Conservation (phyloP, 2,797 vertebrate genomes). For the Scomberomorus guttatus region DNA sequence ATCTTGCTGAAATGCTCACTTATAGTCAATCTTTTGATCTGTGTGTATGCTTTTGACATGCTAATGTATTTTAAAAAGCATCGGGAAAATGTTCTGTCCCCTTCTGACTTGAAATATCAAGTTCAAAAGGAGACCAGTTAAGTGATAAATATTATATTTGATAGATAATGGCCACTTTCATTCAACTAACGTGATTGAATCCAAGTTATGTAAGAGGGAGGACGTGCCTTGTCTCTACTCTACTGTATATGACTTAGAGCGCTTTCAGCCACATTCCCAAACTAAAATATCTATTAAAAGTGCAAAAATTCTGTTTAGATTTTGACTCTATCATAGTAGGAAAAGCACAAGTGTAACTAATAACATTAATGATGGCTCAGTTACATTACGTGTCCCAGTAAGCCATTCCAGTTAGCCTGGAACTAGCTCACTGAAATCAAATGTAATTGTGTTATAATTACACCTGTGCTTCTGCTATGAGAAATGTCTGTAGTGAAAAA, state of each 20-base stretch:
- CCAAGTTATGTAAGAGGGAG: neutral
- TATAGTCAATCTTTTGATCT: constrained; percentile 52
- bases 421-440: too few species aligned
- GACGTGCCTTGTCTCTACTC: neutral
- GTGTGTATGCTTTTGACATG: constrained; percentile 12
- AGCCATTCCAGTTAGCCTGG: too few species aligned
- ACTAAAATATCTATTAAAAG: neutral
- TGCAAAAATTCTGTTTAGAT: too few species aligned
- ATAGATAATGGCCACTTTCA: constrained; percentile 15
- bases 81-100: constrained; percentile 13
- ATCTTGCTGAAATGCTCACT: constrained; percentile 19
- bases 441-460: too few species aligned
- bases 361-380: neutral
- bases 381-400: too few species aligned
- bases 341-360: neutral
- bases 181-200: neutral
- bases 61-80: constrained; percentile 31
- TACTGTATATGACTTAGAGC: neutral
- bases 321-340: neutral
- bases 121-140: constrained; percentile 1
- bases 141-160: constrained; percentile 7
- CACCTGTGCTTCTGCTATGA: too few species aligned
- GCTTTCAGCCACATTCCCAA: neutral
- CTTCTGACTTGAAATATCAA: constrained; percentile 15
- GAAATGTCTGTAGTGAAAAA: too few species aligned